Conservation (phyloP, 1,140 invertebrate species). For the Ostrea denselamellosa region DNA sequence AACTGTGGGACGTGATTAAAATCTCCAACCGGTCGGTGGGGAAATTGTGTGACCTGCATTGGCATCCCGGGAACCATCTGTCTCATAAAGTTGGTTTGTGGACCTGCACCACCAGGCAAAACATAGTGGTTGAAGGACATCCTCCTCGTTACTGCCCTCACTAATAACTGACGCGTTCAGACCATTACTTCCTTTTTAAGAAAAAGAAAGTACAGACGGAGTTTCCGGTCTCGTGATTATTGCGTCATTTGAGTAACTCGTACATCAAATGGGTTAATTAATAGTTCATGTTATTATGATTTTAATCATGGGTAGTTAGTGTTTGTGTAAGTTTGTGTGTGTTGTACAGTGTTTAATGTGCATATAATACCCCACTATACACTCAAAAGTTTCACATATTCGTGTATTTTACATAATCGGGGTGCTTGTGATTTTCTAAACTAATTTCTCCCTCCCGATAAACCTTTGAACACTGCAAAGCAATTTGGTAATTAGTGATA, state of each 20-base stretch:
- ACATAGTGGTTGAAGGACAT: conserved; percentile 22
- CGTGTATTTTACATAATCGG: too few relatives aligned
- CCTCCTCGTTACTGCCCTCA: conserved; percentile 10
- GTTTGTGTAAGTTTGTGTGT: too few relatives aligned
- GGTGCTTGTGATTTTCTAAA: too few relatives aligned
- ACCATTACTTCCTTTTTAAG: conserved; percentile 23
- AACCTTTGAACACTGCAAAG: too few relatives aligned
- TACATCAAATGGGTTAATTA: background rate
- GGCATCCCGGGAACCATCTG: conserved; percentile 23
- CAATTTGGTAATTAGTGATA: too few relatives aligned
- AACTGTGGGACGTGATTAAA: conserved; percentile 1
- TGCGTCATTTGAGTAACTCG: conserved; percentile 18
- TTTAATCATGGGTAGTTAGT: too few relatives aligned
- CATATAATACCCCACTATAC: too few relatives aligned
- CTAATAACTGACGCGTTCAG: conserved; percentile 27
- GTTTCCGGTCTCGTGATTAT: conserved; percentile 31
- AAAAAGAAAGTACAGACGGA: conserved; percentile 21
- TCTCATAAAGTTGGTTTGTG: conserved; percentile 19
- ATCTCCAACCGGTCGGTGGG: background rate
- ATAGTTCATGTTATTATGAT: too few relatives aligned
- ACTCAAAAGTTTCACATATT: too few relatives aligned
- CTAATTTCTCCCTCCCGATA: too few relatives aligned
- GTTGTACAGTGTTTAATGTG: too few relatives aligned
- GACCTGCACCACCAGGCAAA: conserved; percentile 10
- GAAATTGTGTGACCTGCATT: conserved; percentile 23